Conservation (phyloP, 1,140 invertebrate species). For the Pseudoatta argentina region DNA sequence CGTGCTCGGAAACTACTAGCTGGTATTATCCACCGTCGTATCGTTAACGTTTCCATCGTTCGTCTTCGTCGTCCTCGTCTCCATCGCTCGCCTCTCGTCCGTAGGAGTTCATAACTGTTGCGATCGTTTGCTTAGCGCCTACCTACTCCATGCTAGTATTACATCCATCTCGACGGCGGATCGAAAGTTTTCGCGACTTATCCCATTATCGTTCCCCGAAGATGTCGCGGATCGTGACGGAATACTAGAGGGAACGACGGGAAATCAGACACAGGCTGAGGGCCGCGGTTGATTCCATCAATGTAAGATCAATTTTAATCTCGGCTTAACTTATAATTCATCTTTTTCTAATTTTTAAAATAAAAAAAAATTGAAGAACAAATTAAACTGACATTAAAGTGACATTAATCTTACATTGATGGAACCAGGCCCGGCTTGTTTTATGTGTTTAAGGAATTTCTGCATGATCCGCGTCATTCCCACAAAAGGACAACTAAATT, state of each 20-base stretch:
- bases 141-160: constrained; percentile 39
- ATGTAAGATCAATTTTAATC: no score
- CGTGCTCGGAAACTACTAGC: constrained; percentile 20
- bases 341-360: no score
- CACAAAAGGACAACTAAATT: neutral
- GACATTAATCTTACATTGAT: no score
- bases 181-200: constrained; percentile 78
- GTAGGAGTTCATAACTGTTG: constrained; percentile 74
- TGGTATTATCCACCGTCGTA: constrained; percentile 48
- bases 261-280: neutral
- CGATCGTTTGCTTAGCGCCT: constrained; percentile 62
- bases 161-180: constrained; percentile 68
- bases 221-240: constrained; percentile 51
- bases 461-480: neutral
- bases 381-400: no score
- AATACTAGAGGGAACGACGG: constrained; percentile 7
- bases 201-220: constrained; percentile 75
- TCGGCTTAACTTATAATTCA: no score
- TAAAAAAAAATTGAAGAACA: no score
- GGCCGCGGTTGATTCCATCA: neutral
- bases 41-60: constrained; percentile 58
- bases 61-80: constrained; percentile 46
- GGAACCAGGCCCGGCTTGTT: no score
- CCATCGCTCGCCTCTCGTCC: constrained; percentile 47
- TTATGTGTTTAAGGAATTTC: neutral